phyloP scores from a whole-genome alignment of 2,113 vertebrate species.

The Passerina amoena region DNA sequence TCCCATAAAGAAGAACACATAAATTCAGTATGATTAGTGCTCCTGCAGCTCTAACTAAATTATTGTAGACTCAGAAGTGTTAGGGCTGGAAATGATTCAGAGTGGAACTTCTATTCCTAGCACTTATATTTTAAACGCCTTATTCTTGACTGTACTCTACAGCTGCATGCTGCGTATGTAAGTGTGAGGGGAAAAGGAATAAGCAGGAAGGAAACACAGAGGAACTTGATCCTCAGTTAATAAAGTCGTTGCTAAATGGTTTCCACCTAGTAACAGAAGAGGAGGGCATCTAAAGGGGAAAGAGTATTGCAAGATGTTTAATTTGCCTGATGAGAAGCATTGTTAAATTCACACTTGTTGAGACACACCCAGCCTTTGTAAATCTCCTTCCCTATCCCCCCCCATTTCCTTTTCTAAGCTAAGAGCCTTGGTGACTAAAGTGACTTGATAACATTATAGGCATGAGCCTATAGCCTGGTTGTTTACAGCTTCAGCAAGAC shows the following conservation, averaged over 20 bases:
- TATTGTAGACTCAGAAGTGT: constrained; percentile 28
- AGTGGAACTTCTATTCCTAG: not conserved
- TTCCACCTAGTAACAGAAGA: constrained; percentile 1
- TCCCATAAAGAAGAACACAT: not conserved
- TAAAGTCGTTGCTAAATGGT: not conserved
- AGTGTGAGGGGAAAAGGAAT: not conserved
- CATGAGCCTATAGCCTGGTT: not conserved
- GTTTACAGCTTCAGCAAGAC: not conserved
- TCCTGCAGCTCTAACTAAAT: constrained; percentile 29
- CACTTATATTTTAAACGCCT: not conserved
- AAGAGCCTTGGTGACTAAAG: not conserved
- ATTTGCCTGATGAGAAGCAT: not conserved
- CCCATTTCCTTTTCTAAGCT: not conserved
- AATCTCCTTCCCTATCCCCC: not conserved
- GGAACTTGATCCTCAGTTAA: constrained; percentile 2
- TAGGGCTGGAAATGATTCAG: not conserved
- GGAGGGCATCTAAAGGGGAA: not conserved
- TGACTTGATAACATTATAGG: not conserved
- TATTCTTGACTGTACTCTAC: not conserved
- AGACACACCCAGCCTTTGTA: not conserved
- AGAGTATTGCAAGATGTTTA: not conserved
- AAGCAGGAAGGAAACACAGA: constrained; percentile 6
- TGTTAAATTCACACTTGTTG: not conserved
- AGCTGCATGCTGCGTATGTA: not conserved
- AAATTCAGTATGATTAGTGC: not conserved